Conservation (phyloP, 2,113 vertebrate species). For the Oryzias curvinotus region DNA sequence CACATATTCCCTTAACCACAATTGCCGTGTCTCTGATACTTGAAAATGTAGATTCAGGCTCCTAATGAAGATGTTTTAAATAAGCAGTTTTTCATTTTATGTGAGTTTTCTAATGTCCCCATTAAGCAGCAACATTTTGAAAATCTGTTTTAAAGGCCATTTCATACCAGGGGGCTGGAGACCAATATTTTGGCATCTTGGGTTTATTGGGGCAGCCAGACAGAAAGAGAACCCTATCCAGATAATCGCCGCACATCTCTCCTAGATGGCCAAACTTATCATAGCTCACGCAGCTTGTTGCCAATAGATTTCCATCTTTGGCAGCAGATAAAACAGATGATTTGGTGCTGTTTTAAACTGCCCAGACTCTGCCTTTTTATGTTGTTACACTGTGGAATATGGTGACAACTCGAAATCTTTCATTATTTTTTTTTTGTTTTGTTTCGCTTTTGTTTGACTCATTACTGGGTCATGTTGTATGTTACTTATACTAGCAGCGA, state of each 20-base stretch:
- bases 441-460: not conserved
- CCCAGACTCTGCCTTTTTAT: conserved; percentile 48
- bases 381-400: conserved; percentile 29
- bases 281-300: conserved; percentile 54
- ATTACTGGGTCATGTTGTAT: not conserved
- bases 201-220: conserved; percentile 61
- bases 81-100: conserved; percentile 23
- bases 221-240: conserved; percentile 64
- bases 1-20: conserved; percentile 17
- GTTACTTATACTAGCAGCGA: no score
- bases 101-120: conserved; percentile 44
- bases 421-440: conserved; percentile 25
- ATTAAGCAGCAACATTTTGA: conserved; percentile 43
- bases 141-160: conserved; percentile 55
- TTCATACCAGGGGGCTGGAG: conserved; percentile 53
- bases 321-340: conserved; percentile 58
- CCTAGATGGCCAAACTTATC: conserved; percentile 67
- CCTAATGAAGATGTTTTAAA: conserved; percentile 31
- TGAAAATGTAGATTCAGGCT: conserved; percentile 21
- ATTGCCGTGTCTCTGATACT: conserved; percentile 33
- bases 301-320: conserved; percentile 66
- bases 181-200: conserved; percentile 56
- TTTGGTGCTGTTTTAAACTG: conserved; percentile 57
- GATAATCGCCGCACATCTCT: conserved; percentile 70
- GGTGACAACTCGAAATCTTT: conserved; percentile 29